These are phyloP conservation scores for Cecropterus lyciades DNA, from an alignment of 1,140 invertebrate species.

Conservation along the genomic window DNA sequence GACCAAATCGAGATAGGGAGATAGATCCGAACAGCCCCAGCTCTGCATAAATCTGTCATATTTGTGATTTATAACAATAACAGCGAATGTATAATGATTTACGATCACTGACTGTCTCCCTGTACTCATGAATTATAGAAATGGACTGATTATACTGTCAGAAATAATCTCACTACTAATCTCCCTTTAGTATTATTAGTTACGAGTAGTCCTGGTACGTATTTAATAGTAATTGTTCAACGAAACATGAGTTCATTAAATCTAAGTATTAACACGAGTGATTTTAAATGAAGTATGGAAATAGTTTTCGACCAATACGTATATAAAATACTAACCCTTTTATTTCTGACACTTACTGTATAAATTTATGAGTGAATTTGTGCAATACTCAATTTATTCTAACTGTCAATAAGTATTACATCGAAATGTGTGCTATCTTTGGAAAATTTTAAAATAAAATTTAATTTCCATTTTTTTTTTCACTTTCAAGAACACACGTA, in stretches of 20 bases:
- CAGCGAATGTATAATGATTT: constrained; percentile 44
- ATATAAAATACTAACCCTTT: constrained; percentile 10
- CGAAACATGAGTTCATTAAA: too few relatives aligned
- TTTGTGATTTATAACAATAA: constrained; percentile 37
- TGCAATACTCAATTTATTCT: neutral
- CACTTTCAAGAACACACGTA: too few relatives aligned
- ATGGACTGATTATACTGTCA: constrained; percentile 7
- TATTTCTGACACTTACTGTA: neutral
- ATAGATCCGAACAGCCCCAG: neutral
- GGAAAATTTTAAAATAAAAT: too few relatives aligned
- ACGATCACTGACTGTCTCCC: constrained; percentile 53
- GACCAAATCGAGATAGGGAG: constrained; percentile 2
- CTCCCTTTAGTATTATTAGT: neutral
- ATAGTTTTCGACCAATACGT: too few relatives aligned
- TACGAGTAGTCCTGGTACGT: neutral
- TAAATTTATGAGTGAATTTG: constrained; percentile 5
- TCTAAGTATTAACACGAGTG: too few relatives aligned
- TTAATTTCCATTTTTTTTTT: too few relatives aligned
- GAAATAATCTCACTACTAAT: constrained; percentile 16
- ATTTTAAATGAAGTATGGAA: too few relatives aligned
- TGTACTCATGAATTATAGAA: constrained; percentile 54
- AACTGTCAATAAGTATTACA: neutral
- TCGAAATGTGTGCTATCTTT: too few relatives aligned
- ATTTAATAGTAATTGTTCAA: too few relatives aligned
- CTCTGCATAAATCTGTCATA: constrained; percentile 1